Base-by-base conservation (phyloP, 1,140 invertebrate species). In the Streblospio benedicti region DNA sequence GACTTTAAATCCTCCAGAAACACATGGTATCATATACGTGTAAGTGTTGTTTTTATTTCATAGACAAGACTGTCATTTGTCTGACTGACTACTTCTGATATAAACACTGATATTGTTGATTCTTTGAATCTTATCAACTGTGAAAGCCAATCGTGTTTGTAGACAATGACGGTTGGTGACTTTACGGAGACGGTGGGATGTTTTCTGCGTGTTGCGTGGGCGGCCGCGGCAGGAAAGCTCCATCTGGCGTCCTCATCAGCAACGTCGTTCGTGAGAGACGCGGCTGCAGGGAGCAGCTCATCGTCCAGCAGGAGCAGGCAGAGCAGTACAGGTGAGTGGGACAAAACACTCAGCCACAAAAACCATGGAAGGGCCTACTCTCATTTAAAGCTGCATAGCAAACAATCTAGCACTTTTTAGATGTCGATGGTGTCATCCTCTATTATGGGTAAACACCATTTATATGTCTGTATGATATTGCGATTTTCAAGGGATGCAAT, bases 161-260 rank as follows among this genome's bases (percentile, higher is more conserved):
- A 80, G 76, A 78, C 71, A n/a, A 70, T 80, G 67, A 69, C 67
- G 45, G 64, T 67, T 0, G 65, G 70, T 45, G 77, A 79, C 38
- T 80, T 81, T 66, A 71, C 73, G 23, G 73, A 78, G 45, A 79
- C 77, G 41, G 71, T 81, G 16, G 70, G 71, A n/a, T 79, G 78
- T 66, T 70, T 82, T 54, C 74, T 81, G 71, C 67, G 78, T 30
- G 72, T 82, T 0, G 74, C 79, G 23, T 82, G 81, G 81, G 77
- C 80, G 31, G 79, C 80, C 18, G 79, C 80, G 27, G 80, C 80
- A 43, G 81, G 81, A 1, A 75, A 78, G 52, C 71, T 81, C 16
- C 73, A 77, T 60, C 70, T 81, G 12, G 73, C 76, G 18, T 75
- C 75, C 60, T n/a, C n/a, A n/a, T n/a, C n/a, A n/a, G 71, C 68